Conservation (phyloP, 2,888 invertebrate species). For the Drosophila neoperkinsi region DNA sequence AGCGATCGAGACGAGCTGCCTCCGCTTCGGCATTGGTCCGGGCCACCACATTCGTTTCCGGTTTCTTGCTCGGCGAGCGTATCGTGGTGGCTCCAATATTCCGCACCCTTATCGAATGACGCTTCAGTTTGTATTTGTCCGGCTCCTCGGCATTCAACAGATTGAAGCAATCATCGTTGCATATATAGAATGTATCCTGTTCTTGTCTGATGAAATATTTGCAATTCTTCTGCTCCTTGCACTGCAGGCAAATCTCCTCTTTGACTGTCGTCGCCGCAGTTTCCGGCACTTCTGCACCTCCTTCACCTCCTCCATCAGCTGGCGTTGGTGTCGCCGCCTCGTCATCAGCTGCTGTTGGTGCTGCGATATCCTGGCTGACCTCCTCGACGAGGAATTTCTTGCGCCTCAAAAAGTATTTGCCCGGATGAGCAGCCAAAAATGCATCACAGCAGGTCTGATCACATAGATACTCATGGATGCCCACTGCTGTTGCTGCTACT, state of each 20-base stretch:
- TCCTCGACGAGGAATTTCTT: conserved; percentile 86
- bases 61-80: conserved; percentile 64
- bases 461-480: conserved; percentile 86
- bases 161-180: conserved; percentile 87
- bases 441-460: conserved; percentile 86
- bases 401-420: conserved; percentile 87
- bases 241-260: conserved; percentile 85
- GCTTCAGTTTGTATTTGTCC: conserved; percentile 84
- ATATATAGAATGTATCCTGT: conserved; percentile 86
- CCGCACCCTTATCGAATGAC: conserved; percentile 84
- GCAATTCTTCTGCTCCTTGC: conserved; percentile 86
- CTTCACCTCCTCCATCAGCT: conserved; percentile 2
- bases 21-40: conserved; percentile 87
- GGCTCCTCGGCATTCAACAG: conserved; percentile 85
- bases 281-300: conserved; percentile 9
- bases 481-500: not conserved
- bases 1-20: conserved; percentile 87
- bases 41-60: conserved; percentile 86
- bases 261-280: conserved; percentile 14
- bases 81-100: conserved; percentile 83
- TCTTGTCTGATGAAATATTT: conserved; percentile 86
- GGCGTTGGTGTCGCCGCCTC: conserved; percentile 14
- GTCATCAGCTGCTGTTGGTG: conserved; percentile 18
- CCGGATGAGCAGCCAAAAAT: conserved; percentile 86
- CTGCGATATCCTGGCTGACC: conserved; percentile 54